Evolutionary conservation across 1,140 invertebrate species (phyloP).

Genomic region (Aplysia californica): DNA sequence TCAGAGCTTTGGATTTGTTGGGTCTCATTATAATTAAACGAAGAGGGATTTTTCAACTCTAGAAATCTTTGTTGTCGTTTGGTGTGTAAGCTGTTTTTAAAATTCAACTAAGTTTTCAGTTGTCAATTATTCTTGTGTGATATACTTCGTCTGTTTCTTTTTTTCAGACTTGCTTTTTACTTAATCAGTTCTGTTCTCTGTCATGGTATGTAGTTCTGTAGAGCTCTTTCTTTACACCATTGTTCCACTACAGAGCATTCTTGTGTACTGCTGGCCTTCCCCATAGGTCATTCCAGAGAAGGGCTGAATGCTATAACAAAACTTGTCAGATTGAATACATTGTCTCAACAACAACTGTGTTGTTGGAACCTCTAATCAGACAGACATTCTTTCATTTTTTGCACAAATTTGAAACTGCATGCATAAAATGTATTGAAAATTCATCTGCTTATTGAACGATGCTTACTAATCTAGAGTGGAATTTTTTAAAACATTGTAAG

Average conservation of each 20-base stretch:
- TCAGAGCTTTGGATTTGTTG: no score
- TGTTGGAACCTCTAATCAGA: neutral
- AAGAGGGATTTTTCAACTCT: no score
- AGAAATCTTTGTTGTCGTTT: neutral
- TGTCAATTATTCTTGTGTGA: constrained; percentile 4
- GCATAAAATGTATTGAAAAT: neutral
- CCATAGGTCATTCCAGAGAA: constrained; percentile 20
- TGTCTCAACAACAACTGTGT: neutral
- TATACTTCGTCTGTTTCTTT: neutral
- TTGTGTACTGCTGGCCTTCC: constrained; percentile 14
- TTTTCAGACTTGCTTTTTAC: neutral
- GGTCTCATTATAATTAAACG: no score
- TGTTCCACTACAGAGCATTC: neutral
- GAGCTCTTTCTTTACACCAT: neutral
- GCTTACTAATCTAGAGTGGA: no score
- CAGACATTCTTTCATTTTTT: neutral
- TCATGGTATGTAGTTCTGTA: neutral
- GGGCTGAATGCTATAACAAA: constrained; percentile 18
- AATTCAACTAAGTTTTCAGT: neutral
- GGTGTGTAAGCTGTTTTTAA: neutral
- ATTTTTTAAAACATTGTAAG: no score
- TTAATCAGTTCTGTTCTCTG: neutral
- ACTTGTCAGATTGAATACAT: neutral
- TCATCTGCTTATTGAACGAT: neutral
- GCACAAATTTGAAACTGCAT: neutral